Percentiles rank a stretch among this genome's conserved stretches.
Evolutionary conservation across 2,797 vertebrate genomes (phyloP).

Genomic region (Cossypha heuglini): DNA sequence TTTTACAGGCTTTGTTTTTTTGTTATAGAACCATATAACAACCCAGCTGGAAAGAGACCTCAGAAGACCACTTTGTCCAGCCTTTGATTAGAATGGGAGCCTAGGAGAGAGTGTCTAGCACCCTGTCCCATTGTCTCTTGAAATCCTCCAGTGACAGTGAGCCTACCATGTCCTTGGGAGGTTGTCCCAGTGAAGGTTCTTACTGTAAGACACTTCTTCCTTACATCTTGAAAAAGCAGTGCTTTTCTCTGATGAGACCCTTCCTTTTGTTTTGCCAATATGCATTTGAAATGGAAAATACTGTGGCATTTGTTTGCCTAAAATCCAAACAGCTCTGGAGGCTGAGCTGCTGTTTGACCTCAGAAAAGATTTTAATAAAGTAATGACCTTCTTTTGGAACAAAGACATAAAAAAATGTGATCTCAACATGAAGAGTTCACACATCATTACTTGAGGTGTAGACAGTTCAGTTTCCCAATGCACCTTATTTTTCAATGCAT

Average conservation of each 20-base stretch:
- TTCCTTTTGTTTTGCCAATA: background rate
- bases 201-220: background rate
- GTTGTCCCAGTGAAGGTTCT: background rate
- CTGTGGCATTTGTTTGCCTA: background rate
- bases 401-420: background rate
- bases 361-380: background rate
- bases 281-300: background rate
- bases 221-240: background rate
- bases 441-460: background rate
- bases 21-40: background rate
- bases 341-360: background rate
- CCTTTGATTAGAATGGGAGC: rapidly evolving
- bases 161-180: rapidly evolving
- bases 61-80: background rate
- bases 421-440: background rate
- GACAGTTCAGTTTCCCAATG: background rate
- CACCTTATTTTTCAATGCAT: background rate
- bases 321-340: background rate
- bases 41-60: background rate
- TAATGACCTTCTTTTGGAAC: background rate
- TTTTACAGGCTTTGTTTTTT: background rate
- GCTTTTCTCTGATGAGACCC: background rate
- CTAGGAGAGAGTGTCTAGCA: background rate
- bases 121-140: background rate
- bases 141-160: background rate